Conservation (phyloP, 1,140 invertebrate species). For the Drosophila busckii region DNA sequence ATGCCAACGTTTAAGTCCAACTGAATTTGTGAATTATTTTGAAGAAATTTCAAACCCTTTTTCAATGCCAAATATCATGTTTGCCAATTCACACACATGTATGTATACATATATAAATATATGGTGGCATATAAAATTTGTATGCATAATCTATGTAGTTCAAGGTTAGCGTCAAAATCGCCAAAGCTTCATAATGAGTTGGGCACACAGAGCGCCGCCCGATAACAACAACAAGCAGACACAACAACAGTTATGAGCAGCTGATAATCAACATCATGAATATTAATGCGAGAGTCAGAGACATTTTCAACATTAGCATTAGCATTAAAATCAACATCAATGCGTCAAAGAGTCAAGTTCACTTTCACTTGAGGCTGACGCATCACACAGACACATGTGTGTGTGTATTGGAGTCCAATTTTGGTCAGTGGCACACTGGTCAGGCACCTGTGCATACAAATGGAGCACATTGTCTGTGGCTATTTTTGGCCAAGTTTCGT, state of each 20-base stretch:
- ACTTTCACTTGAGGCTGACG: slow-evolving; percentile 65
- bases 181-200: slow-evolving; percentile 59
- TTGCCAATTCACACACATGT: slow-evolving; percentile 24
- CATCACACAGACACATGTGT: no score
- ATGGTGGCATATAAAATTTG: no score
- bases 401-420: slow-evolving; percentile 47
- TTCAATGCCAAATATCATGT: slow-evolving; percentile 25
- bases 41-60: not conserved
- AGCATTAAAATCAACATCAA: slow-evolving; percentile 29
- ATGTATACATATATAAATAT: slow-evolving; percentile 4
- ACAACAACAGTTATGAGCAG: slow-evolving; percentile 2
- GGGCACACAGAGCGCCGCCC: slow-evolving; percentile 46
- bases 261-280: slow-evolving; percentile 63
- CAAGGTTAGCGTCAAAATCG: slow-evolving; percentile 63
- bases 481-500: slow-evolving; percentile 45
- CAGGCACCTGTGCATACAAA: slow-evolving; percentile 52
- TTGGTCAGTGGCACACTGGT: slow-evolving; percentile 63
- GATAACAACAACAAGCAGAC: slow-evolving; percentile 1
- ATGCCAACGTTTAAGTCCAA: no score
- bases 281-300: slow-evolving; percentile 53
- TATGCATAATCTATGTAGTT: slow-evolving; percentile 50
- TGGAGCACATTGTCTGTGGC: slow-evolving; percentile 30
- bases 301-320: slow-evolving; percentile 34
- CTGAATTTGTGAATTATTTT: no score
- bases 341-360: slow-evolving; percentile 64